Evolutionary conservation across 37 sponge, comb jelly and placozoan species (phyloP).

Genomic region (Aplysina aerophoba): DNA sequence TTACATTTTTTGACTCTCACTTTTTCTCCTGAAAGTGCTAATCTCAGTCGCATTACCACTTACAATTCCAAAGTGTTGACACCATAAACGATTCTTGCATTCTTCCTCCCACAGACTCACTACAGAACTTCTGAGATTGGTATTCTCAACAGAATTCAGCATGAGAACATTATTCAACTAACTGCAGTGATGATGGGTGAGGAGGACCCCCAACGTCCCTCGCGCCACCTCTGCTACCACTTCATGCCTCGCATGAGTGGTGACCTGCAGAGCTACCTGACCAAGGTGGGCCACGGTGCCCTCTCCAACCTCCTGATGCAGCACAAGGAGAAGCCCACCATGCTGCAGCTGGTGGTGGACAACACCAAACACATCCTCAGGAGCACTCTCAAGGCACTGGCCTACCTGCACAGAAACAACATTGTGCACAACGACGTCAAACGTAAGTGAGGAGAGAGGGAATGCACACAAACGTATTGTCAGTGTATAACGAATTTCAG

Average conservation of each 20-base stretch:
- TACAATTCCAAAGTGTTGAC: background rate
- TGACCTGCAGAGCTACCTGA: constrained; percentile 23
- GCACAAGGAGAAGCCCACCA: constrained; percentile 19
- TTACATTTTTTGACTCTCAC: background rate
- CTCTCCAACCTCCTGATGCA: constrained; percentile 17
- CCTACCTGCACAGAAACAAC: constrained; percentile 31
- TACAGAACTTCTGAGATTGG: constrained; percentile 43
- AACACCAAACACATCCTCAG: constrained; percentile 41
- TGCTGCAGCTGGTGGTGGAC: constrained; percentile 19
- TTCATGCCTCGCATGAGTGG: constrained; percentile 48
- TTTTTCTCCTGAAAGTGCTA: background rate
- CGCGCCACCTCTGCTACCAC: constrained; percentile 53
- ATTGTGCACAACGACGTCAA: constrained; percentile 56
- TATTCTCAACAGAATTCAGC: constrained; percentile 30
- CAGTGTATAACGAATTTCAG: too few species aligned
- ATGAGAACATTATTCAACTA: constrained; percentile 48
- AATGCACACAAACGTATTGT: too few species aligned
- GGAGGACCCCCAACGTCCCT: constrained; percentile 32
- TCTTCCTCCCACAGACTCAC: constrained; percentile 41
- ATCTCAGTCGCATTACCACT: too few species aligned
- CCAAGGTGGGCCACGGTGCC: constrained; percentile 19
- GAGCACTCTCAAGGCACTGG: constrained; percentile 17
- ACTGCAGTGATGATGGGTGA: constrained; percentile 54
- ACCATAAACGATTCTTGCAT: background rate
- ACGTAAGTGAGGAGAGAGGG: constrained; percentile 14